These are phyloP conservation scores for Natrix natrix DNA, from an alignment of 2,797 vertebrate genomes.

Conservation along the genomic window DNA sequence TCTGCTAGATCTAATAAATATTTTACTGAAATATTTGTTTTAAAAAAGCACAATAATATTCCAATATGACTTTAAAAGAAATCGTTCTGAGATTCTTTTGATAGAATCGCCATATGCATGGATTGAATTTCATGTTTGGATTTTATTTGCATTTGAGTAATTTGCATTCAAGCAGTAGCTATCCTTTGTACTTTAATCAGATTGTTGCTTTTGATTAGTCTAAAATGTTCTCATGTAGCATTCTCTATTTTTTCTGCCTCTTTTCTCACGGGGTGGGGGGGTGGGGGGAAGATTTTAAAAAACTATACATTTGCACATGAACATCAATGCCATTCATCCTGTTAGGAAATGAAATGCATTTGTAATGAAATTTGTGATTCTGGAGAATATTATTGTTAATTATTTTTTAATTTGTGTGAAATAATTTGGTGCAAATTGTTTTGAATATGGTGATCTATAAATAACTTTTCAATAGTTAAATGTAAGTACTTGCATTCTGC, in stretches of 20 bases:
- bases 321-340: slow-evolving; percentile 6
- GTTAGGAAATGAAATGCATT: slow-evolving; percentile 28
- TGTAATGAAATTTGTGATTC: slow-evolving; percentile 21
- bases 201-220: slow-evolving; percentile 2
- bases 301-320: slow-evolving; percentile 27
- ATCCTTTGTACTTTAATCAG: slow-evolving; percentile 2
- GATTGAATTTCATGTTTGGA: slow-evolving; percentile 9
- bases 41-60: neutral
- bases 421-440: slow-evolving; percentile 22
- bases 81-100: slow-evolving; percentile 6
- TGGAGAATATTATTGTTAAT: slow-evolving; percentile 40
- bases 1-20: neutral
- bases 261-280: neutral
- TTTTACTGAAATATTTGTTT: neutral
- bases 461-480: slow-evolving; percentile 35
- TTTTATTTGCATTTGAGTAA: neutral
- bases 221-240: neutral
- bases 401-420: slow-evolving; percentile 27
- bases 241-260: neutral
- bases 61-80: slow-evolving; percentile 13
- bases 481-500: slow-evolving; percentile 40
- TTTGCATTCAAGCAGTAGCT: neutral
- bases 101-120: slow-evolving; percentile 12
- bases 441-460: slow-evolving; percentile 45
- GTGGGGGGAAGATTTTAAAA: neutral